Evolutionary conservation across 2,888 invertebrate genomes (phyloP).

Genomic region (Stictocephala bisonia): DNA sequence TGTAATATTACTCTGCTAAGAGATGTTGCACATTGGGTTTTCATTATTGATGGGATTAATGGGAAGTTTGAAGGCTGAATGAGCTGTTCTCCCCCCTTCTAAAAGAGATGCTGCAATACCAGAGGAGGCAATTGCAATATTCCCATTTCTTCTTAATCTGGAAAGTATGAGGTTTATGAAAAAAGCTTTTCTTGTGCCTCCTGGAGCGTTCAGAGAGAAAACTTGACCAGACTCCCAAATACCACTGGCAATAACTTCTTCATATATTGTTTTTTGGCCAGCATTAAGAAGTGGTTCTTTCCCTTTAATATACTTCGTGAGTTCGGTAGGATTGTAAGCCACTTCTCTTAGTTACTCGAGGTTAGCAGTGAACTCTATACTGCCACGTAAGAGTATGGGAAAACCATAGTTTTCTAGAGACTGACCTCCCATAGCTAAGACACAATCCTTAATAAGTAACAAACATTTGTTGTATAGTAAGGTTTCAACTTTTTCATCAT

Average conservation of each 20-base stretch:
- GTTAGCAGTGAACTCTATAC: not conserved
- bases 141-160: constrained; percentile 55
- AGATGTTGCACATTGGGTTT: constrained; percentile 60
- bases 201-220: not conserved
- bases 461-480: not conserved
- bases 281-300: not conserved
- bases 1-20: constrained; percentile 55
- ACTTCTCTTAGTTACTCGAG: not conserved
- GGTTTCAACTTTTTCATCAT: too few relatives aligned
- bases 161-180: not conserved
- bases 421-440: not conserved
- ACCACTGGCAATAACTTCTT: not conserved
- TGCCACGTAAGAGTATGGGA: not conserved
- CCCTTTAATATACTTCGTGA: too few relatives aligned
- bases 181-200: not conserved
- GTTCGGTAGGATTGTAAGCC: not conserved
- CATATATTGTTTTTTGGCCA: not conserved
- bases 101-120: constrained; percentile 64
- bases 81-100: constrained; percentile 62
- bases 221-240: not conserved
- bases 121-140: constrained; percentile 62
- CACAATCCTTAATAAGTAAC: not conserved
- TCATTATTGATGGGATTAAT: constrained; percentile 50
- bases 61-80: constrained; percentile 62
- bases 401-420: not conserved